Evolutionary conservation across 2,113 vertebrate genomes (phyloP).

Genomic region (Colinus virginianus): DNA sequence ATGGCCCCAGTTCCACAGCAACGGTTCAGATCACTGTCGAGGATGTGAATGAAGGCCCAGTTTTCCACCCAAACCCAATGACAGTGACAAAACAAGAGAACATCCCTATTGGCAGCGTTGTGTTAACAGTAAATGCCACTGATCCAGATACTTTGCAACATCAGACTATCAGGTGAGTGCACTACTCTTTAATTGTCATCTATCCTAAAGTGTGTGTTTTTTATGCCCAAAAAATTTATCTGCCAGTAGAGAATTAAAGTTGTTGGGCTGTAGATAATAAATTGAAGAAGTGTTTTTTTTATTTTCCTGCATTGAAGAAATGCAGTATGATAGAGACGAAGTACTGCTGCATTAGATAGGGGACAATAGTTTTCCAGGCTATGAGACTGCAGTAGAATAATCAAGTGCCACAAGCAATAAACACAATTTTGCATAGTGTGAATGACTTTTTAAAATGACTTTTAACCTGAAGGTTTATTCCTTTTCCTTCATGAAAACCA

Average conservation of each 20-base stretch:
- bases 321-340: background rate
- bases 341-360: background rate
- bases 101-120: conserved; percentile 87
- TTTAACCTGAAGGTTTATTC: background rate
- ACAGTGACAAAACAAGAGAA: conserved; percentile 88
- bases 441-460: background rate
- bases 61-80: conserved; percentile 94
- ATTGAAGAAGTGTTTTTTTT: background rate
- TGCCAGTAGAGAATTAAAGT: background rate
- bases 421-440: background rate
- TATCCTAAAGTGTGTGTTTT: rapidly evolving
- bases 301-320: background rate
- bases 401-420: background rate
- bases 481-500: background rate
- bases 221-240: background rate
- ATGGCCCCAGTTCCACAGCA: conserved; percentile 92
- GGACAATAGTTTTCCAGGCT: background rate
- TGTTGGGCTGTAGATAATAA: background rate
- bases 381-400: background rate
- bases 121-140: conserved; percentile 90
- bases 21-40: conserved; percentile 90
- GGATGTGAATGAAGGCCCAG: conserved; percentile 93
- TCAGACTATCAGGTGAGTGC: conserved; percentile 91
- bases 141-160: conserved; percentile 92
- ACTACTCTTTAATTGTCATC: rapidly evolving